Conservation (phyloP, 2,113 vertebrate species). For the Hystrix cristata region DNA sequence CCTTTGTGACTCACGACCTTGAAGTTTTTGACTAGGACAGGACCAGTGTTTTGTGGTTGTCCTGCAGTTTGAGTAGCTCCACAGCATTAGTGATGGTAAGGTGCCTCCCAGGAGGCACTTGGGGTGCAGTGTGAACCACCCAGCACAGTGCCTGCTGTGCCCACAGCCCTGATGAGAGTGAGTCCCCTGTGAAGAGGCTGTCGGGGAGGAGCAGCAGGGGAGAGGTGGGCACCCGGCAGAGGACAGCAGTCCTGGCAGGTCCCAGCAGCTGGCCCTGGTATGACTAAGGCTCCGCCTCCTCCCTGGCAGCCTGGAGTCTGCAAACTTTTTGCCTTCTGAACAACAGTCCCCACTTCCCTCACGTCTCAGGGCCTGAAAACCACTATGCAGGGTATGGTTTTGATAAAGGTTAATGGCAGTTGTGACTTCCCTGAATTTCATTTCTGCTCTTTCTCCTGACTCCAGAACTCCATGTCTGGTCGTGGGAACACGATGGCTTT, state of each 20-base stretch:
- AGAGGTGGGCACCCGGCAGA: background rate
- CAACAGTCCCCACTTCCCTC: background rate
- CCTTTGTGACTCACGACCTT: background rate
- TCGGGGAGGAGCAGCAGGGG: too few species aligned
- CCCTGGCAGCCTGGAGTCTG: background rate
- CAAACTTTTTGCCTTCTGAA: background rate
- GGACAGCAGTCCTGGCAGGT: background rate
- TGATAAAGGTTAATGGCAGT: background rate
- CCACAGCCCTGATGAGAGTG: background rate
- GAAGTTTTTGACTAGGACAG: background rate
- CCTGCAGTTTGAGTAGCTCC: background rate
- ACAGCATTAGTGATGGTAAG: background rate
- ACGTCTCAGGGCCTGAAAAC: background rate
- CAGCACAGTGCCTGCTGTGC: too few species aligned
- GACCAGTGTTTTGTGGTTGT: too few species aligned
- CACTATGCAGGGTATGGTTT: background rate
- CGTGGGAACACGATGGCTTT: background rate
- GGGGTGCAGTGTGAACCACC: background rate
- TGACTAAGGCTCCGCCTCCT: too few species aligned
- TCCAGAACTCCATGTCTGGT: background rate
- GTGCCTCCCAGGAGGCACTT: background rate
- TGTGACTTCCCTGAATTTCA: background rate
- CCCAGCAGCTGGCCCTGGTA: background rate
- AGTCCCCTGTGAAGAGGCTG: background rate
- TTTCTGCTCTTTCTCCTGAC: background rate